phyloP scores from a whole-genome alignment of 2,888 invertebrate species.

The Lithosia quadra region DNA sequence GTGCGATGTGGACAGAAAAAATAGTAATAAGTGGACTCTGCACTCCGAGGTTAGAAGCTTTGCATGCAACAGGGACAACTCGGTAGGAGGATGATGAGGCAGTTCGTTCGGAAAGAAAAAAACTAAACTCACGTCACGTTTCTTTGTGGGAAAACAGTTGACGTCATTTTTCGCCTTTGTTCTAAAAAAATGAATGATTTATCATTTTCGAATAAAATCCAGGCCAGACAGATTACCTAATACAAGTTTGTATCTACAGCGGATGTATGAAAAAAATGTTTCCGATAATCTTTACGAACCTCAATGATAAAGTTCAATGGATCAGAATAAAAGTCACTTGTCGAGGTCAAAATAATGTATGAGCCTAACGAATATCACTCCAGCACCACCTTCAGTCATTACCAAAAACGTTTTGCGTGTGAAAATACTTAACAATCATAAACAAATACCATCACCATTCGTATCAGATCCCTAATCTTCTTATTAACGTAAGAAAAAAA shows the following conservation, averaged over 20 bases:
- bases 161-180: not conserved
- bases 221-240: conserved; percentile 29
- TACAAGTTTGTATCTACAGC: conserved; percentile 10
- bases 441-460: conserved; percentile 31
- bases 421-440: conserved; percentile 35
- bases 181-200: conserved; percentile 9
- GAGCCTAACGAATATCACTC: conserved; percentile 5
- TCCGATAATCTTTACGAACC: conserved; percentile 10
- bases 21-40: no score
- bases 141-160: not conserved
- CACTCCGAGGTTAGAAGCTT: not conserved
- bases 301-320: conserved; percentile 18
- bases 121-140: not conserved
- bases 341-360: conserved; percentile 32
- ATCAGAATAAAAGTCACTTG: conserved; percentile 17
- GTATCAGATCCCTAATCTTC: conserved; percentile 13
- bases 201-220: conserved; percentile 6
- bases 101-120: not conserved
- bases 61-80: not conserved
- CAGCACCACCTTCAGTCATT: conserved; percentile 24
- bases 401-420: conserved; percentile 25
- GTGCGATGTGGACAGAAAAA: no score
- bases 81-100: not conserved
- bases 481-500: not conserved
- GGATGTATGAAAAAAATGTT: conserved; percentile 5